Evolutionary conservation across 1,140 invertebrate species (phyloP).

Genomic region (Apis cerana): DNA sequence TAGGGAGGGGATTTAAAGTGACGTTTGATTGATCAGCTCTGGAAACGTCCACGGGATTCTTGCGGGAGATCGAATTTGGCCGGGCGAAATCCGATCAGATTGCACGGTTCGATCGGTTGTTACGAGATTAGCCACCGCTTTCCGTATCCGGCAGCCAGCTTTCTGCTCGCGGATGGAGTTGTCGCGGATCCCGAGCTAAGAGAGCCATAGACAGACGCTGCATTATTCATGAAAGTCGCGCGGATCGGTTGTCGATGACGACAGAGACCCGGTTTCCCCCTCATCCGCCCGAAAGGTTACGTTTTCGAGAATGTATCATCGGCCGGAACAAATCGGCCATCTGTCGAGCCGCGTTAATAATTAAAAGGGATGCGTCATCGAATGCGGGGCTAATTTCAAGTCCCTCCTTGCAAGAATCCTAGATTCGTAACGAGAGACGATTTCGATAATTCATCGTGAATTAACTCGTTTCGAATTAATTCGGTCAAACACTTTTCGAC

Average conservation of each 20-base stretch:
- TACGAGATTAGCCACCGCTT: background rate
- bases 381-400: too few species aligned
- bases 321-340: constrained; percentile 61
- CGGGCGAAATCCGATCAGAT: background rate
- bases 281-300: background rate
- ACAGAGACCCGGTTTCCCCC: constrained; percentile 42
- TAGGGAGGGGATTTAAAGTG: constrained; percentile 12
- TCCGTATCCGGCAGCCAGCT: background rate
- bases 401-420: too few species aligned
- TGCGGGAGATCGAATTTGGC: background rate
- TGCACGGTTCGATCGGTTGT: background rate
- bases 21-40: constrained; percentile 43
- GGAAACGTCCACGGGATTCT: background rate
- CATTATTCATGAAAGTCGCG: constrained; percentile 78
- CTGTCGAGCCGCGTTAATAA: constrained; percentile 60
- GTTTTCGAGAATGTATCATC: constrained; percentile 4
- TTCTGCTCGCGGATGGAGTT: constrained; percentile 36
- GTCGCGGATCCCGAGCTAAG: constrained; percentile 24
- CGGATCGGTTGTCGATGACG: constrained; percentile 62
- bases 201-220: constrained; percentile 62
- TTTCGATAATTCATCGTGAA: too few species aligned
- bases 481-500: too few species aligned
- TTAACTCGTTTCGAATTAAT: too few species aligned
- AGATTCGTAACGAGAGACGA: too few species aligned
- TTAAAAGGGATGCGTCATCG: constrained; percentile 60